Percentiles rank a stretch among this genome's conserved stretches.
These are phyloP conservation scores for Actinopyga echinites DNA, from an alignment of 53 echinoderm and acorn worm species.

Conservation along the genomic window DNA sequence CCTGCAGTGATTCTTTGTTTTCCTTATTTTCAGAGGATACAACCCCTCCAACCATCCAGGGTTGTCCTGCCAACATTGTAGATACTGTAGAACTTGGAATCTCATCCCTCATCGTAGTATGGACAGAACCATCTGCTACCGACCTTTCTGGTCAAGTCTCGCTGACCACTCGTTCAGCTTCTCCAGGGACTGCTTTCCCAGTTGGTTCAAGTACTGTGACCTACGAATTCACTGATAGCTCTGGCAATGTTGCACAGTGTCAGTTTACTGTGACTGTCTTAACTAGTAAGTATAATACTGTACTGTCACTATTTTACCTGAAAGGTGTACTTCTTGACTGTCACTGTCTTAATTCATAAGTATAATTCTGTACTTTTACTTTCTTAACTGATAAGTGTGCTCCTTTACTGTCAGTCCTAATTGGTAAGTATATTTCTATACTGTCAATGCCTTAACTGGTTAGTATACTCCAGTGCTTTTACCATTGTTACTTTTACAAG, in stretches of 20 bases:
- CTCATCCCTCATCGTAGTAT: background rate
- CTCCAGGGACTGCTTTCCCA: constrained; percentile 36
- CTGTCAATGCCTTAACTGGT: background rate
- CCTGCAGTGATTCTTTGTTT: too few species aligned
- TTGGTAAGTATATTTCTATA: too few species aligned
- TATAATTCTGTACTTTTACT: background rate
- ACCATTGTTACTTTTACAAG: too few species aligned
- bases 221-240: constrained; percentile 53
- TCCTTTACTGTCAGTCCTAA: too few species aligned
- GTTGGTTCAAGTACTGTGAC: constrained; percentile 42
- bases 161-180: constrained; percentile 8
- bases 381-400: too few species aligned
- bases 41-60: constrained; percentile 44
- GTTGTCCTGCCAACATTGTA: constrained; percentile 25
- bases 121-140: constrained; percentile 37
- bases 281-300: constrained; percentile 60
- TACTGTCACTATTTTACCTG: too few species aligned
- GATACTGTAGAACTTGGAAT: constrained; percentile 48
- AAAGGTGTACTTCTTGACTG: too few species aligned
- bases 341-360: background rate
- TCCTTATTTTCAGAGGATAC: constrained; percentile 15
- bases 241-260: constrained; percentile 35
- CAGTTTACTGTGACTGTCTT: constrained; percentile 52
- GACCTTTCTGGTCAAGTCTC: constrained; percentile 54
- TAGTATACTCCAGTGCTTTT: too few species aligned